Base-by-base conservation (phyloP, 35 echinoderm and acorn worm species). In the Apostichopus parvimensis region DNA sequence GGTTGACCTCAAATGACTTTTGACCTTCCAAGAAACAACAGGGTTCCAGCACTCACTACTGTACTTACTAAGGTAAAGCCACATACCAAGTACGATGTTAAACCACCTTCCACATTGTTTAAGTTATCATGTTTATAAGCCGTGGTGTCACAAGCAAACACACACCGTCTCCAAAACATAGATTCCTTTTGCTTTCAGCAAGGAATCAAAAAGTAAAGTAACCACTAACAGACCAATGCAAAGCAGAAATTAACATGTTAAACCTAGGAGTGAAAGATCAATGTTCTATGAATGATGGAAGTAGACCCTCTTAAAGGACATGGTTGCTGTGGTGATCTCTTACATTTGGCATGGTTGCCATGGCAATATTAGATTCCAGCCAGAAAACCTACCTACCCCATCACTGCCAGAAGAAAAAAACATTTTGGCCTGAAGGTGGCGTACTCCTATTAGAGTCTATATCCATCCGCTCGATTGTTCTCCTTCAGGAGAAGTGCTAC, bases 271-370 rank as follows among this genome's bases (percentile, higher is more conserved):
- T 15, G 96, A 83, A 15, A 95, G 97, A 71, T 98, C 97, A 14
- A 98, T 96, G 55, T 93, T 92, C 77, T 98, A 87, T n/a, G 91
- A 94, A 77, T 92, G 95, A 92, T 86, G 96, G 17, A 95, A 83
- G 94, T 98, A 99, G 52, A 99, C 94, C 78, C 97, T 94, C 80
- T 99, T 99, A 87, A 99, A 99, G 87, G 94, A 96, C n/a, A 96
- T 91, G n/a, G 93, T 99, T 52, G 91, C 97, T 53, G 97, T 99
- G 57, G 95, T 93, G 9, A 99, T 94, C 2, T 34, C 28, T 34
- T 34, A 34, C 28, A 34, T 34, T 34, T 34, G 28, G 28, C 28
- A 34, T 34, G 28, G 28, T 34, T 34, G 28, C 28, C 28, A 34
- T 34, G 28, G 28, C 11, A 60, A 60, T 12, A 60, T 4, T 4